Base-by-base conservation (phyloP, 2,113 vertebrate genomes). In the Fulica atra region DNA sequence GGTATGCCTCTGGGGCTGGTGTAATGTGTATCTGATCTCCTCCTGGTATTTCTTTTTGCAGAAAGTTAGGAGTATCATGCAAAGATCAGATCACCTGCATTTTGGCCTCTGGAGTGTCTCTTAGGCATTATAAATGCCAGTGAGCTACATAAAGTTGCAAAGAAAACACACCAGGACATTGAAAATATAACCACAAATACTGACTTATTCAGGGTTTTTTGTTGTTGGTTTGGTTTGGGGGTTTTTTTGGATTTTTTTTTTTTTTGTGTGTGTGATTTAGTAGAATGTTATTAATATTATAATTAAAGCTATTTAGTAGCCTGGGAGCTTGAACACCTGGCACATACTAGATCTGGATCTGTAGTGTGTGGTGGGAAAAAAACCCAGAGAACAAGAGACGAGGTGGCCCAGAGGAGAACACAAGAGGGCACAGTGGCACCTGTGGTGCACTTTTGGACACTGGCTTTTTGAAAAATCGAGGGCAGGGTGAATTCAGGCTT, bases 391-490 rank as follows among this genome's bases (percentile, higher is more conserved):
- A 89, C 66, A 70, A 36, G 81, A 76, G 56, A 90, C 66, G 86
- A 92, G 86, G 89, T 78, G 78, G 70, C 83, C 78, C 64, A 48
- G 33, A 76, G 69, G 44, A 94, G 92, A 95, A 96, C 95, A 96
- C 90, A 93, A 96, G 89, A 95, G 95, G 96, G 93, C 95, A 97
- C 96, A 96, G 92, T 84, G 94, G 80, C 95, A 92, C 96, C 92
- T 96, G 93, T 79, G 91, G 92, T 92, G 81, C 53, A 36, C 60
- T 69, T 89, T 36, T 69, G 36, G 81, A 86, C 19, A 0, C 44
- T 65, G n/a, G 17, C 17, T 84, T 87, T 94, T 72, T 19, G 81
- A 84, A 44, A 42, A 48, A 29, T 31, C 15, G 69, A 88, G 81
- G 72, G 69, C 61, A 61, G 69, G 46, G 77, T 68, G 69, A 68